phyloP scores from a whole-genome alignment of 2,888 invertebrate genomes.

The Macrophya alboannulata region DNA sequence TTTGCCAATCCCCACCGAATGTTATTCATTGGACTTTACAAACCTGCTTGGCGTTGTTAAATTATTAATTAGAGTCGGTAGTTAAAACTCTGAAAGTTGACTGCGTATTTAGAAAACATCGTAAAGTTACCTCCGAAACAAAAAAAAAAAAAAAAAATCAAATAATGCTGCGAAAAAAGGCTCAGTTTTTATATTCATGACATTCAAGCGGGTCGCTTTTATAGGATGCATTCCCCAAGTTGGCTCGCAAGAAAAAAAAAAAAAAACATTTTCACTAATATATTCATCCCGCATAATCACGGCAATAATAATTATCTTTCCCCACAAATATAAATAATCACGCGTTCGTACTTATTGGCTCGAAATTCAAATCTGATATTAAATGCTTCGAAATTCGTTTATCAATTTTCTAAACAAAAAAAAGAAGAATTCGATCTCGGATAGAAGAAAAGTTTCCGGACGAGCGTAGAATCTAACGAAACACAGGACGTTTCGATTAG shows the following conservation, averaged over 20 bases:
- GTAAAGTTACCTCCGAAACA: neutral
- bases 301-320: neutral
- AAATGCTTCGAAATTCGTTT: neutral
- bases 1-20: neutral
- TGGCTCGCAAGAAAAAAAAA: neutral
- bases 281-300: neutral
- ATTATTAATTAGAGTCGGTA: conserved; percentile 26
- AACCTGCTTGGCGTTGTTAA: conserved; percentile 20
- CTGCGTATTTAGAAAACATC: neutral
- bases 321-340: neutral
- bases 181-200: conserved; percentile 22
- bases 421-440: no score
- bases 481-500: no score
- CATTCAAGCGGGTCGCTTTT: neutral
- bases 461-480: no score
- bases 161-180: neutral
- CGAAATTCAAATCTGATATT: neutral
- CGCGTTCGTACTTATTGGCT: neutral
- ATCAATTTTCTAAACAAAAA: neutral
- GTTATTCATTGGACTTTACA: neutral
- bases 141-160: neutral
- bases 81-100: conserved; percentile 20
- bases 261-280: neutral
- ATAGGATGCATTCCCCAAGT: conserved; percentile 4
- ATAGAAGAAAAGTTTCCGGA: no score